Percentiles rank a stretch among this genome's conserved stretches.
Conservation (phyloP, 2,113 vertebrate genomes). For the Suricata suricatta region DNA sequence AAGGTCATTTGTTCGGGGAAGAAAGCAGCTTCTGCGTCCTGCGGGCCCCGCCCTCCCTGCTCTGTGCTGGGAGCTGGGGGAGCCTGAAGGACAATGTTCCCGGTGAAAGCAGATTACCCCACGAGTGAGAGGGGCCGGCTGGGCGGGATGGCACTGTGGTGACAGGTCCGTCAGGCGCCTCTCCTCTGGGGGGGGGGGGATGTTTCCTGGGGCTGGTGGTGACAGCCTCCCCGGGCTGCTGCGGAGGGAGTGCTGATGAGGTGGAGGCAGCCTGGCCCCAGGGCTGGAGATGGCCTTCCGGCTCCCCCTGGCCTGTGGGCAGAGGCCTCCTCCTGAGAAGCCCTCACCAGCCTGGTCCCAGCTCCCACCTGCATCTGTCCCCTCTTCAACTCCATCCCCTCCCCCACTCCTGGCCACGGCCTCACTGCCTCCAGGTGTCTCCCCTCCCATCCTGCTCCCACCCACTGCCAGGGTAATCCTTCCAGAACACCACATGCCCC, state of each 20-base stretch:
- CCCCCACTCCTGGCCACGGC: neutral
- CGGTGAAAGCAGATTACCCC: neutral
- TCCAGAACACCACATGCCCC: neutral
- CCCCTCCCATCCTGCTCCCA: neutral
- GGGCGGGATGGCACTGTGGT: neutral
- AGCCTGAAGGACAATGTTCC: neutral
- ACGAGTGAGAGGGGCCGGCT: neutral
- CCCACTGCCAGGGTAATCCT: fast-evolving
- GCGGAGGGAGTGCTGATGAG: neutral
- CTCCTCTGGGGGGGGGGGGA: neutral
- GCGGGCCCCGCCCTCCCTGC: neutral
- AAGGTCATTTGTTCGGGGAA: constrained; percentile 12
- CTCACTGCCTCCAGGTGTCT: neutral
- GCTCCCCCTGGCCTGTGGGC: neutral
- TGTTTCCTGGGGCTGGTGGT: constrained; percentile 27
- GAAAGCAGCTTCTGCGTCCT: neutral
- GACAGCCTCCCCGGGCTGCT: constrained; percentile 26
- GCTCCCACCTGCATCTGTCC: fast-evolving
- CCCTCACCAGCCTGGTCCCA: neutral
- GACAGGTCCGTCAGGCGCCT: constrained; percentile 43
- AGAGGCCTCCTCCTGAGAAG: neutral
- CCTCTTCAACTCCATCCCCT: neutral
- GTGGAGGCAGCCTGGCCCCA: neutral
- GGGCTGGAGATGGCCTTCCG: neutral
- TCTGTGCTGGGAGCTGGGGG: neutral